Base-by-base conservation (phyloP, 2,113 vertebrate genomes). In the Malurus cyaneus region DNA sequence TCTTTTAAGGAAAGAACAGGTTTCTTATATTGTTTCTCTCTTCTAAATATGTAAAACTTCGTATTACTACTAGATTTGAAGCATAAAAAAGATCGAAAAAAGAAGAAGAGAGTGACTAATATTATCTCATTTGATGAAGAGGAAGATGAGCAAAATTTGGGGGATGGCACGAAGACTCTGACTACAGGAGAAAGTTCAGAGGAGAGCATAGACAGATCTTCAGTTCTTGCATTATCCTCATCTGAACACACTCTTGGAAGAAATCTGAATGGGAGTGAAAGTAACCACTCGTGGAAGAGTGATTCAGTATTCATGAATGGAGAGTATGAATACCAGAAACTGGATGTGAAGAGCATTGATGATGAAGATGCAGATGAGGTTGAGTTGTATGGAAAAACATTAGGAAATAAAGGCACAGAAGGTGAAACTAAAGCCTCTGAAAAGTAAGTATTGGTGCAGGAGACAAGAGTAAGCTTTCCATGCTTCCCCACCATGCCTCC, bases 71-170 rank as follows among this genome's bases (percentile, higher is more conserved):
- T 96, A 99, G 99, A 99, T 96, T 97, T 95, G 60, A 98, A 92
- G 95, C 91, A 77, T 86, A 99, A 96, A 97, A 99, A 98, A 82
- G 99, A 99, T 85, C 97, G 99, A 17, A 98, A 99, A 79, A 99
- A 98, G 97, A 99, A 98, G 96, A 99, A 99, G 97, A 99, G 99
- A 96, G 97, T 99, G 97, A 99, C 99, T 73, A 99, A 99, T 97
- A 99, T 99, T 18, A 99, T 99, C 92, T 99, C 99, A 14, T 99
- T 99, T 91, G 99, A 99, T 46, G 98, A 99, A 66, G 98, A 99
- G 1, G 99, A 99, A 11, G 99, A 98, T 6, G 98, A 98, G n/a
- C 98, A 98, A 77, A 95, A 74, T 86, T 46, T 89, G 12, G 95
- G 93, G 8, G 96, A 98, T 23, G 26, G 50, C 81, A 92, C 92